Percentiles rank a stretch among this genome's conserved stretches.
Conservation (phyloP, 2,113 vertebrate species). For the Orcinus orca region DNA sequence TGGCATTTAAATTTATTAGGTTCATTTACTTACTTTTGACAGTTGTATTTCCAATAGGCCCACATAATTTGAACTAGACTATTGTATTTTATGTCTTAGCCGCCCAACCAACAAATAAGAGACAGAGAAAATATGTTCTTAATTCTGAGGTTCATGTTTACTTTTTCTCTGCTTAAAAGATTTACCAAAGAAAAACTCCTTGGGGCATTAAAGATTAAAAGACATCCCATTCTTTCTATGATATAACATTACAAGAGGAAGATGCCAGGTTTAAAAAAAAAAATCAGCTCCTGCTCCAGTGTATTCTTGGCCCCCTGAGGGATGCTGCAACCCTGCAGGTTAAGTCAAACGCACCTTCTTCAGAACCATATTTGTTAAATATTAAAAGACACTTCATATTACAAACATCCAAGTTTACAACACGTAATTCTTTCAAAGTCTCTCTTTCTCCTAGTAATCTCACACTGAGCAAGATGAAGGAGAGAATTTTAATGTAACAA, state of each 20-base stretch:
- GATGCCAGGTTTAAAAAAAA: not conserved
- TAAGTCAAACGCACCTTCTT: slow-evolving; percentile 56
- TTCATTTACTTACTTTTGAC: slow-evolving; percentile 18
- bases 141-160: slow-evolving; percentile 39
- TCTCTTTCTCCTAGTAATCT: slow-evolving; percentile 45
- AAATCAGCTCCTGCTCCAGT: slow-evolving; percentile 26
- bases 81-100: not conserved
- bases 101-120: slow-evolving; percentile 10
- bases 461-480: slow-evolving; percentile 66
- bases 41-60: slow-evolving; percentile 14
- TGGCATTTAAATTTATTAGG: slow-evolving; percentile 32
- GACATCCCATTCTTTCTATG: not conserved
- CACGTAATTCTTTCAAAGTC: slow-evolving; percentile 7
- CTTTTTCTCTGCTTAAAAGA: slow-evolving; percentile 36
- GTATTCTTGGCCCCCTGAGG: slow-evolving; percentile 25
- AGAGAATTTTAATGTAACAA: slow-evolving; percentile 79
- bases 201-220: slow-evolving; percentile 35
- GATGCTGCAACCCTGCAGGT: slow-evolving; percentile 9
- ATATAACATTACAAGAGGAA: slow-evolving; percentile 48
- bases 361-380: slow-evolving; percentile 47
- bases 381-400: not conserved
- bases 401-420: slow-evolving; percentile 24
- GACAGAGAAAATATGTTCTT: not conserved
- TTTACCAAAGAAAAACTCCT: not conserved
- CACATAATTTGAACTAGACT: not conserved